phyloP scores from a whole-genome alignment of 2,888 invertebrate genomes.

The Nomada lathburiana region DNA sequence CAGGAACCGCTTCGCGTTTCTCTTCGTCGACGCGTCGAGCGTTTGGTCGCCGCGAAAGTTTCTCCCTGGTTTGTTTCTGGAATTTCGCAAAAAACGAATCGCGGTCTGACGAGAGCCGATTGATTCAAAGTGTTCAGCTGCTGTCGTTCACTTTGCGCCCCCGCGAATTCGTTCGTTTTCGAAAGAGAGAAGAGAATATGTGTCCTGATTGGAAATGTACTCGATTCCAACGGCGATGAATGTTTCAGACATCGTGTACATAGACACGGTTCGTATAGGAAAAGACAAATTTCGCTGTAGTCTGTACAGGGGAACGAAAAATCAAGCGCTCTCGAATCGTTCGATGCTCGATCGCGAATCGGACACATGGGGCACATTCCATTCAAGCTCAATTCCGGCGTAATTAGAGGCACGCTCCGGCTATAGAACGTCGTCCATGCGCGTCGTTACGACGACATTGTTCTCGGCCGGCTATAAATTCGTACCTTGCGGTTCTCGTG shows the following conservation, averaged over 20 bases:
- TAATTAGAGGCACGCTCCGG: slow-evolving; percentile 66
- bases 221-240: neutral
- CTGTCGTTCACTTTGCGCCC: too few species aligned
- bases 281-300: neutral
- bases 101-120: slow-evolving; percentile 4
- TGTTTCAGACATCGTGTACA: neutral
- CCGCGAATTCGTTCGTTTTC: neutral
- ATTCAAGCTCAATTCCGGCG: slow-evolving; percentile 72
- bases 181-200: neutral
- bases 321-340: slow-evolving; percentile 6
- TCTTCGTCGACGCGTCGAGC: neutral
- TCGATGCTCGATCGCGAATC: slow-evolving; percentile 49
- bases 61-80: neutral
- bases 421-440: slow-evolving; percentile 50
- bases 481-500: slow-evolving; percentile 52
- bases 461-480: slow-evolving; percentile 64
- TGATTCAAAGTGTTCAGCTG: neutral
- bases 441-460: slow-evolving; percentile 70
- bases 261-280: too few species aligned
- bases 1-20: neutral
- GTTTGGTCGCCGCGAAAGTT: neutral
- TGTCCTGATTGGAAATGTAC: neutral
- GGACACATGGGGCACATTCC: slow-evolving; percentile 60
- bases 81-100: neutral
- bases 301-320: neutral